These are phyloP conservation scores for Chrysolina americana DNA, from an alignment of 2,888 invertebrate species.

Conservation along the genomic window DNA sequence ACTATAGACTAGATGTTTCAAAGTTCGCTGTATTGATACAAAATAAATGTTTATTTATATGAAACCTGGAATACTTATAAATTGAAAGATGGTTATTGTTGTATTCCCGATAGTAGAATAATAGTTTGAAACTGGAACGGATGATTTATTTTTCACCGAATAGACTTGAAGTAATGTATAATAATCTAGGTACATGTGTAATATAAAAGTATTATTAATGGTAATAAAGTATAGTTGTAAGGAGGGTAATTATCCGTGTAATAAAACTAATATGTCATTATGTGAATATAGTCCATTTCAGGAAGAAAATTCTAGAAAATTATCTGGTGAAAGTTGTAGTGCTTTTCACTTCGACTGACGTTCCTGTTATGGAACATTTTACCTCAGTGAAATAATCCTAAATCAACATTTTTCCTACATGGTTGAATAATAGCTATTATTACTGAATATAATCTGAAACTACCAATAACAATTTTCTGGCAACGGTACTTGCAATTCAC, in stretches of 20 bases:
- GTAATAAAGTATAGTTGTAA: constrained; percentile 13
- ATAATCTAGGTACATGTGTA: constrained; percentile 32
- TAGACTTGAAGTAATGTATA: constrained; percentile 26
- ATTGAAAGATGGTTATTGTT: not conserved
- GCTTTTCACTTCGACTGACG: constrained; percentile 29
- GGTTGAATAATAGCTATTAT: not conserved
- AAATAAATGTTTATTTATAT: constrained; percentile 14
- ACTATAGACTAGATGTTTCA: constrained; percentile 15
- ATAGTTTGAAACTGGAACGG: constrained; percentile 7
- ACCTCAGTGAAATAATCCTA: constrained; percentile 3
- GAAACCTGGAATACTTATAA: not conserved
- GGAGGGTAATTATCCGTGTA: constrained; percentile 15
- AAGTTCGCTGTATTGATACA: constrained; percentile 6
- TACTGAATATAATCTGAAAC: not conserved
- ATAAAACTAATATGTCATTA: constrained; percentile 4
- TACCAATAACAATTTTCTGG: not conserved
- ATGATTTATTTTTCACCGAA: constrained; percentile 15
- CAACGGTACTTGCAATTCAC: not conserved
- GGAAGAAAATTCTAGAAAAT: constrained; percentile 10
- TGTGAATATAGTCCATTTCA: constrained; percentile 21
- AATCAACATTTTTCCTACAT: not conserved
- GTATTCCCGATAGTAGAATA: constrained; percentile 13
- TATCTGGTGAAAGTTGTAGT: constrained; percentile 20
- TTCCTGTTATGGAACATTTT: constrained; percentile 18
- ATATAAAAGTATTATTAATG: constrained; percentile 31